phyloP scores from a whole-genome alignment of 2,797 vertebrate genomes.

The Tiaroga cobitis region DNA sequence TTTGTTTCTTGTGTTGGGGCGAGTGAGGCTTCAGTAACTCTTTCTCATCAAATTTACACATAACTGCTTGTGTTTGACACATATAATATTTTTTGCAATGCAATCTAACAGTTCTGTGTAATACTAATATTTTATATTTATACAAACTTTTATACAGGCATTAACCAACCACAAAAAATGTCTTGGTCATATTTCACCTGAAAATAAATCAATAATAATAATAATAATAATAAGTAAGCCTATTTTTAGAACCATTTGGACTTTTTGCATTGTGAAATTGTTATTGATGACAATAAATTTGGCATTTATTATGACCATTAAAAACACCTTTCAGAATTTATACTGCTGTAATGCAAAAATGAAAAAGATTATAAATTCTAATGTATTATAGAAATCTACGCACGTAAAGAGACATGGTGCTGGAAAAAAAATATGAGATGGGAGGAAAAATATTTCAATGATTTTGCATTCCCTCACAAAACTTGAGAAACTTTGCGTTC shows the following conservation, averaged over 20 bases:
- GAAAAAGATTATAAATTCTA: neutral
- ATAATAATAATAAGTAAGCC: too few species aligned
- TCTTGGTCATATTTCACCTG: neutral
- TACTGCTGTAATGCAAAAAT: neutral
- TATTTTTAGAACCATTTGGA: neutral
- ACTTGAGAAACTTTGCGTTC: too few species aligned
- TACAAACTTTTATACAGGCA: neutral
- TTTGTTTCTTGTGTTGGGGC: conserved; percentile 66
- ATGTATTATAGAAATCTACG: neutral
- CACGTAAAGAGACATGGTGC: neutral
- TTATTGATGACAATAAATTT: neutral
- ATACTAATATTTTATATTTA: neutral
- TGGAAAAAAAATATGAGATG: too few species aligned
- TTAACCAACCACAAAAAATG: neutral
- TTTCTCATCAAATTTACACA: neutral
- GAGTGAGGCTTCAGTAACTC: conserved; percentile 19
- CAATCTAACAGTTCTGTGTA: neutral
- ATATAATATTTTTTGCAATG: neutral
- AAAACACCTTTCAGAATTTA: neutral
- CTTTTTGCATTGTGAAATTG: neutral
- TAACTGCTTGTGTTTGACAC: conserved; percentile 13
- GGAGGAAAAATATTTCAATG: too few species aligned
- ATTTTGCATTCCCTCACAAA: too few species aligned
- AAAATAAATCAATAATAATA: neutral
- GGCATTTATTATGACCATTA: neutral